These are phyloP conservation scores for Rhodeus uyekii DNA, from an alignment of 2,797 vertebrate genomes.

Conservation along the genomic window DNA sequence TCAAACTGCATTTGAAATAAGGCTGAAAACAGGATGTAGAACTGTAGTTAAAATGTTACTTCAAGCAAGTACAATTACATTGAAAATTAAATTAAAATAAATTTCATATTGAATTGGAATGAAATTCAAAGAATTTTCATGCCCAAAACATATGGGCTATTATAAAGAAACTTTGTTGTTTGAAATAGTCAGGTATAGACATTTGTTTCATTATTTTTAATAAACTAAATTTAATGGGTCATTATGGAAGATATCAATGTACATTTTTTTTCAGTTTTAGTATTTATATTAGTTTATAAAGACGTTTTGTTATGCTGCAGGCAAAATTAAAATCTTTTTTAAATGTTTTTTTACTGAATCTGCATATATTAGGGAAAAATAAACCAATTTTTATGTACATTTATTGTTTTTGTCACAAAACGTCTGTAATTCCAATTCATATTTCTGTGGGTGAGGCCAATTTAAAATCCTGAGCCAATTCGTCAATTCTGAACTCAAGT, in stretches of 20 bases:
- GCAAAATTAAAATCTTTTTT: neutral
- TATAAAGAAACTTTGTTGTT: neutral
- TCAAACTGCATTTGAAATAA: neutral
- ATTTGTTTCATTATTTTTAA: neutral
- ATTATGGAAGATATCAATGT: neutral
- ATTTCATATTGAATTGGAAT: neutral
- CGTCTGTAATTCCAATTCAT: neutral
- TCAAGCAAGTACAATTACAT: neutral
- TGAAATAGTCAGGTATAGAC: neutral
- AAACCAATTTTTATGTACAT: too few relatives aligned
- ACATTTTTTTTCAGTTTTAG: neutral
- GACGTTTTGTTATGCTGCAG: neutral
- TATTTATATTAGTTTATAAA: neutral
- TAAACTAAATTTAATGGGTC: neutral
- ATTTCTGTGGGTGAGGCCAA: neutral
- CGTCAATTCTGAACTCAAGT: neutral
- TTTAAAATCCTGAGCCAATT: neutral
- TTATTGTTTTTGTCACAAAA: too few relatives aligned
- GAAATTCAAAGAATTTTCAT: neutral
- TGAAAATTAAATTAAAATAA: too few relatives aligned
- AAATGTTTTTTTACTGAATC: neutral
- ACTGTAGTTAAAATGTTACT: neutral
- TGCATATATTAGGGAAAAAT: too few relatives aligned
- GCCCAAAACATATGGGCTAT: neutral
- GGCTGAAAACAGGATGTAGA: neutral